A percentile compares a stretch with the other conserved stretches of the same genome.
Conservation (phyloP, 2,797 vertebrate species). For the Salmo trutta region DNA sequence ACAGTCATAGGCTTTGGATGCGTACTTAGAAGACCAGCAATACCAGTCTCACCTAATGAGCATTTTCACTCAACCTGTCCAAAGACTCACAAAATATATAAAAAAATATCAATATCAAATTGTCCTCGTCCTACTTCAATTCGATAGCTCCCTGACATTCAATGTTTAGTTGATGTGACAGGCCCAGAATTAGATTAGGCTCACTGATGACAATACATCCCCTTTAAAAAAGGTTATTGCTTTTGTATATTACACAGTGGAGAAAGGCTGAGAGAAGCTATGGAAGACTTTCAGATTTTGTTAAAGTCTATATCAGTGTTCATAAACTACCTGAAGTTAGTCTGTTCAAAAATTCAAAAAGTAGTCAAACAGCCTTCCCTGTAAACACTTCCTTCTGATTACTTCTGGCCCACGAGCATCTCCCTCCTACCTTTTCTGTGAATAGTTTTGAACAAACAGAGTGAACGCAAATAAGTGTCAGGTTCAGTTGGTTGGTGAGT, state of each 20-base stretch:
- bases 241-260: constrained; percentile 80
- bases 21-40: constrained; percentile 48
- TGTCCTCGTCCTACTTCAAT: constrained; percentile 63
- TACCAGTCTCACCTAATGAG: constrained; percentile 52
- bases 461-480: constrained; percentile 80
- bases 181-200: constrained; percentile 64
- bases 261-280: constrained; percentile 76
- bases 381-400: constrained; percentile 81
- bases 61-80: constrained; percentile 62
- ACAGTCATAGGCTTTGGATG: constrained; percentile 53
- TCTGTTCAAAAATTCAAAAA: constrained; percentile 76
- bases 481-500: constrained; percentile 78
- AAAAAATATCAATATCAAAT: constrained; percentile 63
- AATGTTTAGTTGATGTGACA: constrained; percentile 63
- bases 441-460: constrained; percentile 67
- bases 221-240: constrained; percentile 81
- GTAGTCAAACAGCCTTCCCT: constrained; percentile 81
- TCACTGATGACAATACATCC: constrained; percentile 67
- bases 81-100: constrained; percentile 60
- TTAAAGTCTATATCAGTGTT: constrained; percentile 81
- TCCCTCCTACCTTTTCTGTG: constrained; percentile 52
- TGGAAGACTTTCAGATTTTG: constrained; percentile 81
- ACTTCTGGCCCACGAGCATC: constrained; percentile 69
- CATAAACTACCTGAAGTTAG: constrained; percentile 85
- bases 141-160: constrained; percentile 75